phyloP scores from a whole-genome alignment of 2,888 invertebrate species.

The Ferdinandea cuprea region DNA sequence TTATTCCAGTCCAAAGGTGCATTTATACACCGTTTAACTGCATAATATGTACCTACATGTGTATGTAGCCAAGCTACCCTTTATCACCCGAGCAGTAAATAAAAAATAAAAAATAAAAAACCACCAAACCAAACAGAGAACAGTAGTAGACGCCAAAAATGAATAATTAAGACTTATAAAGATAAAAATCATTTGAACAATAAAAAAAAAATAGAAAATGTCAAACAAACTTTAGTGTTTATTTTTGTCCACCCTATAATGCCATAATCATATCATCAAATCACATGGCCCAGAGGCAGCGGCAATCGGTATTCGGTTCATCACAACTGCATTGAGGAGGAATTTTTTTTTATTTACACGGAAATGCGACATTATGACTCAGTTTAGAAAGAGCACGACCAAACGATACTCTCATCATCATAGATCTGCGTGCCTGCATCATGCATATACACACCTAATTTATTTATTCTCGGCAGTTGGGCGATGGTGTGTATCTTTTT shows the following conservation, averaged over 20 bases:
- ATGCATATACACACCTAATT: slow-evolving; percentile 64
- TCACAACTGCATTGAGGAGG: slow-evolving; percentile 14
- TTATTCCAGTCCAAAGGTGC: slow-evolving; percentile 46
- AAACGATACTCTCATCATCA: slow-evolving; percentile 26
- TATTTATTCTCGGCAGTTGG: slow-evolving; percentile 71
- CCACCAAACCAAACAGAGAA: too few relatives aligned
- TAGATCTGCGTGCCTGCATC: slow-evolving; percentile 44
- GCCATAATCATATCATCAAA: slow-evolving; percentile 26
- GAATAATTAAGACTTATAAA: slow-evolving; percentile 45
- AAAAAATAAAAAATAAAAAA: slow-evolving; percentile 9
- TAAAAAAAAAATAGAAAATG: neutral
- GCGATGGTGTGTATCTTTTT: slow-evolving; percentile 65
- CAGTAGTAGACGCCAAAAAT: slow-evolving; percentile 54
- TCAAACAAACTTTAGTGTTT: slow-evolving; percentile 42
- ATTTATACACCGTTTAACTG: slow-evolving; percentile 7
- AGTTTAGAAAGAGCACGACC: slow-evolving; percentile 56
- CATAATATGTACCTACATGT: neutral
- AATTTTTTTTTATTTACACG: slow-evolving; percentile 64
- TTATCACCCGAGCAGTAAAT: slow-evolving; percentile 51
- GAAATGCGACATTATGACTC: slow-evolving; percentile 74
- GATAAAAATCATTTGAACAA: slow-evolving; percentile 46
- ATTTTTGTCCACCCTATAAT: slow-evolving; percentile 38
- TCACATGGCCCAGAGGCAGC: slow-evolving; percentile 14
- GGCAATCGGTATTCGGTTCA: neutral
- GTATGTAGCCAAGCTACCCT: neutral